Evolutionary conservation across 2,113 vertebrate species (phyloP), one percentile per base, ranked within the genome.

Genomic region (Nesogale talazaci): DNA sequence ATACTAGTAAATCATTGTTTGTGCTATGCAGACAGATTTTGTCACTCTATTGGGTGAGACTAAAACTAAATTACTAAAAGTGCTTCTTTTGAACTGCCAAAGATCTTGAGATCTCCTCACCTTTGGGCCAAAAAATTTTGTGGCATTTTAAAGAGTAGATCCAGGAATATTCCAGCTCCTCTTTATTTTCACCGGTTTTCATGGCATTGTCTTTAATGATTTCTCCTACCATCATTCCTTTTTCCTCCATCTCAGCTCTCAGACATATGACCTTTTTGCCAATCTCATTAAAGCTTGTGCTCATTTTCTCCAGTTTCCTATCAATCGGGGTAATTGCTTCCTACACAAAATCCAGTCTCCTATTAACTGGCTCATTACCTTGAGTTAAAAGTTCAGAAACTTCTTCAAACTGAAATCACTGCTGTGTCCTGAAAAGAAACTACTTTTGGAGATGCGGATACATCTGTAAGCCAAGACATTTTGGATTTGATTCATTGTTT

Each of bases 281-380:
- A 88, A 88, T 95, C 79, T 92, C 94, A 96, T 90, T 93, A 95
- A 96, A 57, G 72, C 46, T 52, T 94, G 63, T 46, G 82, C 83
- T 97, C 86, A 94, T 86, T 96, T 95, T 78, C 77, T 96, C 89
- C 92, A 94, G 91, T 69, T 95, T 97, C 82, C 77, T 89, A 96
- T 94, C 94, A 88, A 91, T 83, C 1, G 40, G 57, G 42, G 10
- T 95, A 97, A 95, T 93, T 94, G 95, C 81, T 96, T 97, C 93
- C 95, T 93, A 84, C 91, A 91, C 95, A 42, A 97, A 97, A 96
- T 83, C 38, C 70, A 93, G 52, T 93, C 25, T 93, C 95, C 93
- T 94, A 94, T 96, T 97, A 97, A 95, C 95, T 92, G 96, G 88
- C 91, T 96, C 95, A 97, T 96, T 96, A 94, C 65, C 83, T 94